Conservation (phyloP, 2,888 invertebrate species). For the Cyclophora albipunctata region DNA sequence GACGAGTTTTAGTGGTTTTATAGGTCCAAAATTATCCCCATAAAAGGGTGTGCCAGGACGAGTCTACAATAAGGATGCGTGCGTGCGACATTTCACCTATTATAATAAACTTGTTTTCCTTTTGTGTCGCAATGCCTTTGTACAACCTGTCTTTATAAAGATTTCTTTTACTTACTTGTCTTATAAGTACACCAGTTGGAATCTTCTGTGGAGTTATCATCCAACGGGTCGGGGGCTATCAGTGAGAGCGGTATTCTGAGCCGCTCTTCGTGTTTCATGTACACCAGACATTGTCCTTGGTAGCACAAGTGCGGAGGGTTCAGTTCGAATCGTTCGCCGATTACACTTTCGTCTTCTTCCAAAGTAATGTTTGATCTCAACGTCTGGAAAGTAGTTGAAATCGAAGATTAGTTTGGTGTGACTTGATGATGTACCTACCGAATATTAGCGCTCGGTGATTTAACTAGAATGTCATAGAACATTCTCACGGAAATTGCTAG, state of each 20-base stretch:
- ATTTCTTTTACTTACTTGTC: constrained; percentile 33
- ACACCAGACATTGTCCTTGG: constrained; percentile 56
- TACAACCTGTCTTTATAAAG: too few relatives aligned
- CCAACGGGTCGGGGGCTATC: constrained; percentile 42
- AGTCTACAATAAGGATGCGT: too few relatives aligned
- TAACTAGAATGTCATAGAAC: too few relatives aligned
- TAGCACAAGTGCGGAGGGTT: constrained; percentile 64
- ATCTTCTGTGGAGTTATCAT: constrained; percentile 48
- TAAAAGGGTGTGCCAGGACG: too few relatives aligned
- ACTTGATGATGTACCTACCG: too few relatives aligned
- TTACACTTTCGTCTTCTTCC: constrained; percentile 43
- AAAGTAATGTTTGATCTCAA: constrained; percentile 14
- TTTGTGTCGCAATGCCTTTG: too few relatives aligned
- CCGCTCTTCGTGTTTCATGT: constrained; percentile 54
- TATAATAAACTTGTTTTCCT: too few relatives aligned
- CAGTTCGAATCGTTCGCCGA: constrained; percentile 33
- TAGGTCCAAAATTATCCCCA: too few relatives aligned
- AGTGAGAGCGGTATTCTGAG: constrained; percentile 53
- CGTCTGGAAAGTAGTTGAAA: constrained; percentile 8
- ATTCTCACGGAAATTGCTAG: too few relatives aligned
- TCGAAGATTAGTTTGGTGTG: neutral
- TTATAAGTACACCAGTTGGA: constrained; percentile 80
- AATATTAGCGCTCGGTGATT: too few relatives aligned
- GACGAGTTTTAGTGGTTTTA: too few relatives aligned
- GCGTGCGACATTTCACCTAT: too few relatives aligned